Conservation (phyloP, 2,797 vertebrate genomes). For the Streptopelia turtur region DNA sequence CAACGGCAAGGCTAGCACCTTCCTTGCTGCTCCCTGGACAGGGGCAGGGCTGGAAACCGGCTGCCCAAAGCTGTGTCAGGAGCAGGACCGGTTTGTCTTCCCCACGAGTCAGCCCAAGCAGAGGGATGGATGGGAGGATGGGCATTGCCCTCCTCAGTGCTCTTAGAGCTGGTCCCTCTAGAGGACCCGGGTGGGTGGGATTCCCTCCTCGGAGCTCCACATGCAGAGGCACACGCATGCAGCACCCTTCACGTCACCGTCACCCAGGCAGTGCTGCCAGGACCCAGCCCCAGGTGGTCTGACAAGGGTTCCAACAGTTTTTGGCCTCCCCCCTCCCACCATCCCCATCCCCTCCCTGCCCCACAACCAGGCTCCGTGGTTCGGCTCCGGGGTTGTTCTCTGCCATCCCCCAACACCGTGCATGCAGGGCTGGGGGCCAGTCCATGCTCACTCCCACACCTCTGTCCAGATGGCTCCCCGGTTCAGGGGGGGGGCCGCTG, state of each 20-base stretch:
- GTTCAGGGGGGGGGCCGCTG: conserved; percentile 76
- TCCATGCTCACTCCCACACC: conserved; percentile 89
- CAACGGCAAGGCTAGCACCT: neutral
- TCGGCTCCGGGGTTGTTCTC: neutral
- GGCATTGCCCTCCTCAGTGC: neutral
- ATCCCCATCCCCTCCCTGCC: neutral
- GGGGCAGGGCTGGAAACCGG: neutral
- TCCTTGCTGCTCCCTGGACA: neutral
- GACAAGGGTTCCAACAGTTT: neutral
- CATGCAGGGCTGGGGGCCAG: conserved; percentile 58
- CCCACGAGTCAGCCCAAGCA: neutral
- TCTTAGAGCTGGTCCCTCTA: neutral
- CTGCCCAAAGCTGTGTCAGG: neutral
- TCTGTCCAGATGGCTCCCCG: conserved; percentile 92
- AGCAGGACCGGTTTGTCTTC: neutral
- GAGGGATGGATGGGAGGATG: neutral
- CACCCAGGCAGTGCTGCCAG: conserved; percentile 35
- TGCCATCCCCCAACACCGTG: neutral
- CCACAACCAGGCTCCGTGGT: neutral
- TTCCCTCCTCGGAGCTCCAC: neutral
- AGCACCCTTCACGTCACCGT: rapidly evolving
- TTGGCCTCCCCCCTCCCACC: neutral
- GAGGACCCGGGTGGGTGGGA: rapidly evolving
- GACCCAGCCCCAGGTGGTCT: conserved; percentile 47
- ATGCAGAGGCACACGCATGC: conserved; percentile 52